These are phyloP conservation scores for Drosophila triauraria DNA, from an alignment of 1,140 invertebrate genomes.

Conservation along the genomic window DNA sequence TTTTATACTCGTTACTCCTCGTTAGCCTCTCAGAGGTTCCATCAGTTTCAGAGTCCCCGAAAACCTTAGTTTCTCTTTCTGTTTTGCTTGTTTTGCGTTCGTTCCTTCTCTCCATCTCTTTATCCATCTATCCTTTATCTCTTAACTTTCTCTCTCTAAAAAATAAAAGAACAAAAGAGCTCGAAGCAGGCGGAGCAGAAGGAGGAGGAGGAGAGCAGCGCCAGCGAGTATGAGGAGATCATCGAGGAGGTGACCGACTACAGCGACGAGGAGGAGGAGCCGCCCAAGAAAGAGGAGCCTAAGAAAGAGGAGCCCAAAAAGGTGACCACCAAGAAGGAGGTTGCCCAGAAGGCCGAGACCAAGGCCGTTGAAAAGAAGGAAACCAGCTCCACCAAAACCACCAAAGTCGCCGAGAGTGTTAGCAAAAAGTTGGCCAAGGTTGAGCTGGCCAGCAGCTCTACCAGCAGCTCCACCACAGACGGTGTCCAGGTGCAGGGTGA, in stretches of 20 bases:
- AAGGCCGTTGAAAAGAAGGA: constrained; percentile 35
- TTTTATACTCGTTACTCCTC: neutral
- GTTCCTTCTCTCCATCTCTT: constrained; percentile 18
- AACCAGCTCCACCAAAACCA: constrained; percentile 84
- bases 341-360: constrained; percentile 30
- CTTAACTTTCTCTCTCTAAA: constrained; percentile 11
- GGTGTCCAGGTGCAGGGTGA: constrained; percentile 66
- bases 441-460: constrained; percentile 50
- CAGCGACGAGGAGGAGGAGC: constrained; percentile 66
- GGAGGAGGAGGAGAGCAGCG: constrained; percentile 75
- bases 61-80: constrained; percentile 1
- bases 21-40: neutral
- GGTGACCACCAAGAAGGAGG: constrained; percentile 48
- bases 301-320: constrained; percentile 24
- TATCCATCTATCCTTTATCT: constrained; percentile 33
- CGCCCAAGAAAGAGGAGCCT: constrained; percentile 11
- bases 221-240: constrained; percentile 84
- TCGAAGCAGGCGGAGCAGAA: constrained; percentile 44
- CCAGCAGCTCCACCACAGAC: constrained; percentile 25
- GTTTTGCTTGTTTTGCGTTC: constrained; percentile 45
- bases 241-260: constrained; percentile 82
- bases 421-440: constrained; percentile 83
- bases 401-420: constrained; percentile 87
- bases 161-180: constrained; percentile 66
- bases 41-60: constrained; percentile 1